Conservation (phyloP, 1,140 invertebrate species). For the Neuroterus valhalla region DNA sequence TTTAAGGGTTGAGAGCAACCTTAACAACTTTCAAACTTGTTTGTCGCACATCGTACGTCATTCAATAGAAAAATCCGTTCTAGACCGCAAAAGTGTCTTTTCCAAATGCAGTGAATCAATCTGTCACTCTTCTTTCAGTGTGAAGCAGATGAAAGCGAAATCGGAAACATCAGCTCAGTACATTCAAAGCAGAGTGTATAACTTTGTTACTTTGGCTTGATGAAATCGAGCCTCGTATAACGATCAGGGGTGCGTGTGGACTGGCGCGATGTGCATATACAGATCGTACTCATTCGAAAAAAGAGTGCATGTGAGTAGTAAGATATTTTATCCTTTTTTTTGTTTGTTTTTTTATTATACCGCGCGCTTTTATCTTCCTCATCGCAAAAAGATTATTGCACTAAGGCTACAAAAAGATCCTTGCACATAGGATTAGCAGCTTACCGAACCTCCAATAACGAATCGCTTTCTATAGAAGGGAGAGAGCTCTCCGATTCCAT, state of each 20-base stretch:
- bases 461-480: slow-evolving; percentile 2
- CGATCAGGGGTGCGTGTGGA: background rate
- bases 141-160: background rate
- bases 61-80: background rate
- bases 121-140: background rate
- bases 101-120: background rate
- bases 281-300: background rate
- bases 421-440: background rate
- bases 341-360: background rate
- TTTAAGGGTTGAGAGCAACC: too few species aligned
- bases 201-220: background rate
- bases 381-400: slow-evolving; percentile 1
- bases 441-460: background rate
- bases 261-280: background rate
- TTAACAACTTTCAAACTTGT: background rate
- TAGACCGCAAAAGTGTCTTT: background rate
- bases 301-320: too few species aligned
- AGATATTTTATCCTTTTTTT: background rate
- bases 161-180: too few species aligned
- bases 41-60: background rate
- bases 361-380: too few species aligned
- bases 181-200: background rate
- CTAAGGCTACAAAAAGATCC: slow-evolving; percentile 5
- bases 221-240: background rate
- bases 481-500: background rate